Conservation (phyloP, 2,888 invertebrate species). For the Conistra vaccinii region DNA sequence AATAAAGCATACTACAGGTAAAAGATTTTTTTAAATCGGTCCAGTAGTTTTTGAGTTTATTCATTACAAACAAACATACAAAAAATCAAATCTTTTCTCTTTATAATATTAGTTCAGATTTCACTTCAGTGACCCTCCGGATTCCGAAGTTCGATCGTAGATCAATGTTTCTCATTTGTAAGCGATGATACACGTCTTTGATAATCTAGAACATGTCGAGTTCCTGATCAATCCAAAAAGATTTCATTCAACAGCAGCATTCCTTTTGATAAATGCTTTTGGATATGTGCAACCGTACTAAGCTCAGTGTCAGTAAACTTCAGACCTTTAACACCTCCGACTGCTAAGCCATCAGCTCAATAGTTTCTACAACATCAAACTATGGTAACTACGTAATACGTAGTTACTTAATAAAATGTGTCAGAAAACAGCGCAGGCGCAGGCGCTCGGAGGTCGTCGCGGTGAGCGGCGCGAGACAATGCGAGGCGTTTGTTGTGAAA, state of each 20-base stretch:
- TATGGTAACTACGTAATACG: conserved; percentile 59
- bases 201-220: conserved; percentile 6
- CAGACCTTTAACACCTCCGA: background rate
- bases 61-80: too few relatives aligned
- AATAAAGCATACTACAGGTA: too few relatives aligned
- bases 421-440: conserved; percentile 79
- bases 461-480: conserved; percentile 90
- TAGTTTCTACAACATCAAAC: conserved; percentile 28
- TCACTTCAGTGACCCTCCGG: background rate
- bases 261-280: conserved; percentile 10
- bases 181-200: background rate
- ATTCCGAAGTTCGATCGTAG: background rate
- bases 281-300: background rate
- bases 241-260: background rate
- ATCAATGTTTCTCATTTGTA: conserved; percentile 7
- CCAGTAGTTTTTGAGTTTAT: too few relatives aligned
- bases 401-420: conserved; percentile 75
- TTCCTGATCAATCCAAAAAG: background rate
- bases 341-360: conserved; percentile 10
- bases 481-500: conserved; percentile 89
- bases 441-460: conserved; percentile 85
- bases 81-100: too few relatives aligned
- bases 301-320: conserved; percentile 11
- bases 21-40: too few relatives aligned
- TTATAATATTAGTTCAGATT: too few relatives aligned